Conservation (phyloP, 2,113 vertebrate genomes). For the Taxidea taxus region DNA sequence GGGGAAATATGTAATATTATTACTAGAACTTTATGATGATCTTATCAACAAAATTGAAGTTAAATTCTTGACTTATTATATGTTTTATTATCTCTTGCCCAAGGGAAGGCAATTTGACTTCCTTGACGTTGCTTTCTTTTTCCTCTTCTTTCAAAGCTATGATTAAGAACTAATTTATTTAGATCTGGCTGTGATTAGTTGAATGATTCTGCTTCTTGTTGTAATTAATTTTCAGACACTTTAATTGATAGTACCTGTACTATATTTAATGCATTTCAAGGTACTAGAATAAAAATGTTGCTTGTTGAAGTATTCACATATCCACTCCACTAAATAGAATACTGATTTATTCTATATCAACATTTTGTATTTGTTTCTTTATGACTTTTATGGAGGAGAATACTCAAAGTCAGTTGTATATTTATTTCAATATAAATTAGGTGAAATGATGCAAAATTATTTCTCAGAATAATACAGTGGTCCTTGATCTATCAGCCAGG, state of each 20-base stretch:
- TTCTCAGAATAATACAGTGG: not conserved
- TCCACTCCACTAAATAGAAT: conserved; percentile 2
- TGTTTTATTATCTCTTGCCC: conserved; percentile 44
- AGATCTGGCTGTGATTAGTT: conserved; percentile 75
- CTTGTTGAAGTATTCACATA: conserved; percentile 50
- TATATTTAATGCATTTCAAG: conserved; percentile 67
- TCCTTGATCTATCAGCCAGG: not conserved
- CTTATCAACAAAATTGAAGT: conserved; percentile 49
- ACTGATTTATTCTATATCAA: not conserved
- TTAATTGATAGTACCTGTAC: conserved; percentile 75
- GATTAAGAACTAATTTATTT: conserved; percentile 76
- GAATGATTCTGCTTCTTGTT: conserved; percentile 75
- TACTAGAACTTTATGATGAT: conserved; percentile 47
- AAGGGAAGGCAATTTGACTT: conserved; percentile 54
- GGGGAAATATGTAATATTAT: not conserved
- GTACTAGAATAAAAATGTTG: conserved; percentile 43
- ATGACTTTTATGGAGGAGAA: not conserved
- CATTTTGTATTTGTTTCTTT: not conserved
- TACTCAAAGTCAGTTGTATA: not conserved
- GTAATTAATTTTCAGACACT: conserved; percentile 73
- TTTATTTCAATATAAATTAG: not conserved
- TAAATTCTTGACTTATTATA: conserved; percentile 20
- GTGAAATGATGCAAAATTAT: not conserved
- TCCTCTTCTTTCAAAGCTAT: conserved; percentile 60
- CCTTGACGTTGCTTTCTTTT: conserved; percentile 43